A percentile compares a stretch with the other conserved stretches of the same genome.
Evolutionary conservation across 64 coral and sea anemone genomes (phyloP).

Genomic region (Pocillopora verrucosa): DNA sequence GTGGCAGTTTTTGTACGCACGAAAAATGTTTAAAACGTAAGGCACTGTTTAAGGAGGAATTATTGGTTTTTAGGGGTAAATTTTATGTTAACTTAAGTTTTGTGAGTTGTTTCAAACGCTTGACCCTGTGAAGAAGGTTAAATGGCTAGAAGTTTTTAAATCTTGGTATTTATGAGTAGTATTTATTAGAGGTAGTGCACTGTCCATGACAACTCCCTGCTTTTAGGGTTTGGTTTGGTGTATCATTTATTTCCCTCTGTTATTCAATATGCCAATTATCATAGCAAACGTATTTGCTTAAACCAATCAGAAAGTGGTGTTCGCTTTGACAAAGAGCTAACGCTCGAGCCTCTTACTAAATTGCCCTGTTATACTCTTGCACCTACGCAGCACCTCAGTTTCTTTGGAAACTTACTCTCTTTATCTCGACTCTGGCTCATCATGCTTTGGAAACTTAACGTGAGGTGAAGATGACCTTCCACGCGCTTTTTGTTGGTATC

Average conservation of each 20-base stretch:
- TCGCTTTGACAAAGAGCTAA: background rate
- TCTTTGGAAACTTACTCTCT: too few species aligned
- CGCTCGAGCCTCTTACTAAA: too few species aligned
- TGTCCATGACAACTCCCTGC: background rate
- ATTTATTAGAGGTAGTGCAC: conserved; percentile 13
- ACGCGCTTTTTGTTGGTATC: too few species aligned
- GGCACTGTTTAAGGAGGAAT: background rate
- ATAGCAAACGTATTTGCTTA: background rate
- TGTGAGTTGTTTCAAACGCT: background rate
- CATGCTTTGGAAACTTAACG: background rate
- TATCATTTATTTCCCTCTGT: background rate
- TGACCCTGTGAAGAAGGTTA: background rate
- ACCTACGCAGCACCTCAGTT: too few species aligned
- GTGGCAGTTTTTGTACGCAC: too few species aligned
- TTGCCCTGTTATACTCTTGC: too few species aligned
- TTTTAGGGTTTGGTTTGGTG: background rate
- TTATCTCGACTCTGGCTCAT: background rate
- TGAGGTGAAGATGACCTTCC: background rate
- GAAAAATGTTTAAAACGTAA: background rate
- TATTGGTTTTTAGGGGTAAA: background rate
- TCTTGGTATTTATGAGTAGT: conserved; percentile 37
- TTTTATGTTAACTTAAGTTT: background rate
- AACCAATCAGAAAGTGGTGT: background rate
- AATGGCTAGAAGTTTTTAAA: background rate
- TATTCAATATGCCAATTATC: background rate